Evolutionary conservation across 2,797 vertebrate species (phyloP).

Genomic region (Buphagus erythrorhynchus): DNA sequence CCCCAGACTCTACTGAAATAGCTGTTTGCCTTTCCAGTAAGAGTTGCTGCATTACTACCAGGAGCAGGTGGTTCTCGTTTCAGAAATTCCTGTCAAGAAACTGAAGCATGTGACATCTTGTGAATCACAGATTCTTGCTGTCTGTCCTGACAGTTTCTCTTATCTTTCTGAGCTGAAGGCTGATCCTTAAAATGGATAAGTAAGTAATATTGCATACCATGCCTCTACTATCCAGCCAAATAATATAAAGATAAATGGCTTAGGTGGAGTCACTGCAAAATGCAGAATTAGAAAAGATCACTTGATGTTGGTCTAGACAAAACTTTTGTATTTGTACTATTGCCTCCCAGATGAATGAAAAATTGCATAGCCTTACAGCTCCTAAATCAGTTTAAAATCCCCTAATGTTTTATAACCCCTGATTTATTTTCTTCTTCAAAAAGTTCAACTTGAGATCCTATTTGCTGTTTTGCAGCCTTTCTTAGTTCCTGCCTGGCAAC

Average conservation of each 20-base stretch:
- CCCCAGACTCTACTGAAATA: not conserved
- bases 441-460: not conserved
- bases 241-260: not conserved
- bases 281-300: not conserved
- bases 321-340: not conserved
- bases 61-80: conserved; percentile 54
- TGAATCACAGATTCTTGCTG: conserved; percentile 25
- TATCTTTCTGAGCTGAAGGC: conserved; percentile 8
- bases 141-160: conserved; percentile 22
- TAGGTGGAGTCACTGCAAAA: conserved; percentile 32
- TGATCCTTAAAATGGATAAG: conserved; percentile 28
- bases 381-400: not conserved
- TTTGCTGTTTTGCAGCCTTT: not conserved
- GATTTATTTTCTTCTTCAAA: not conserved
- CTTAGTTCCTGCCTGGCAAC: not conserved
- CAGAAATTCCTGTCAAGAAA: conserved; percentile 35
- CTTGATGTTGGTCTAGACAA: not conserved
- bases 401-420: accelerated
- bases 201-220: not conserved
- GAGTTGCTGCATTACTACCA: conserved; percentile 5
- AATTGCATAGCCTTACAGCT: not conserved
- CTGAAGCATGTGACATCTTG: conserved; percentile 23
- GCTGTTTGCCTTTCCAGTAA: conserved; percentile 8
- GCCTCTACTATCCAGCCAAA: not conserved
- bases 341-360: conserved; percentile 4